phyloP scores from a whole-genome alignment of 2,797 vertebrate genomes.

The Chaetophractus vellerosus region DNA sequence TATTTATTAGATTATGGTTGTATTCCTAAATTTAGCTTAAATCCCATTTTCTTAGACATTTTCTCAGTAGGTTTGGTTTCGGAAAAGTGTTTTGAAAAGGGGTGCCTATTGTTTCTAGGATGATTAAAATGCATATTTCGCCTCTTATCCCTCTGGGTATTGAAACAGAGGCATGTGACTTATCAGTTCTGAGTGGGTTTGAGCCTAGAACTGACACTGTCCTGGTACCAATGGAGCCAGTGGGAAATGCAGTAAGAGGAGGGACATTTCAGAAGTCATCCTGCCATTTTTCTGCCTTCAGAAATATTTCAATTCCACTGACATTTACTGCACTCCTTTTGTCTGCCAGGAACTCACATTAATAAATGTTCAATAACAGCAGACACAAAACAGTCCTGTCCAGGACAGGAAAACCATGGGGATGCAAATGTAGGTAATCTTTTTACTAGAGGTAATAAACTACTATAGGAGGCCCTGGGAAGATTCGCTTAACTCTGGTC shows the following conservation, averaged over 20 bases:
- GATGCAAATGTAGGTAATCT: no score
- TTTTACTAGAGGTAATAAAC: background rate
- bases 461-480: background rate
- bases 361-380: background rate
- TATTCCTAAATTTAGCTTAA: background rate
- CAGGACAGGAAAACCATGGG: background rate
- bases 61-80: background rate
- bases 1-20: background rate
- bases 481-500: background rate
- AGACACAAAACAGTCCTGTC: background rate
- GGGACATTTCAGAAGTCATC: background rate
- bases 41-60: background rate
- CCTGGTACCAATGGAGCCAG: background rate
- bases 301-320: background rate
- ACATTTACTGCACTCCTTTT: background rate
- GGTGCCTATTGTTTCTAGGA: background rate
- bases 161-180: background rate
- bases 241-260: background rate
- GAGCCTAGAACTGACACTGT: background rate
- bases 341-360: background rate
- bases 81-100: background rate
- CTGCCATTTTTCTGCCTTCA: background rate
- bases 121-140: background rate
- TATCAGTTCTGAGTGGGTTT: background rate
- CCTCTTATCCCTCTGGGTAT: background rate